Evolutionary conservation across 1,140 invertebrate species (phyloP).

Genomic region (Lucilia sericata): DNA sequence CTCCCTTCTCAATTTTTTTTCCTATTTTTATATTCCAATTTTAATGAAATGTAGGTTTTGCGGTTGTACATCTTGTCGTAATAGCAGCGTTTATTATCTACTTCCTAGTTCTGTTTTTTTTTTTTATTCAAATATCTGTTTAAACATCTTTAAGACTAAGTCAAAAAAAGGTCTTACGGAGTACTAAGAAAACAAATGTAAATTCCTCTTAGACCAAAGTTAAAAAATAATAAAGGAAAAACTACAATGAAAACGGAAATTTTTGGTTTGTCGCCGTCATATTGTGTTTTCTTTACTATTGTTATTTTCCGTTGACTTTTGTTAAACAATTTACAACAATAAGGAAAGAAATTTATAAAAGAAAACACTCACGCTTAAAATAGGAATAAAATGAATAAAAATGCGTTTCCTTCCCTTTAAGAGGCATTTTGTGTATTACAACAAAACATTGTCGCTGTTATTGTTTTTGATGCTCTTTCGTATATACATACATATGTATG

Average conservation of each 20-base stretch:
- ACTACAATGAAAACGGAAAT: background rate
- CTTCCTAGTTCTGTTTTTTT: background rate
- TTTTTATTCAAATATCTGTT: background rate
- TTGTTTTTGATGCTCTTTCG: background rate
- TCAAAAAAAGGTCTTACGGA: background rate
- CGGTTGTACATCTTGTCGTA: conserved; percentile 18
- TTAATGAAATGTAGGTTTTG: background rate
- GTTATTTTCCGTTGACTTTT: conserved; percentile 18
- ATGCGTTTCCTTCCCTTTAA: conserved; percentile 15
- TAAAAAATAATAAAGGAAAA: background rate
- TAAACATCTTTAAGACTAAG: background rate
- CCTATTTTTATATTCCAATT: background rate
- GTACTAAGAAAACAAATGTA: background rate
- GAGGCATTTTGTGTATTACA: conserved; percentile 16
- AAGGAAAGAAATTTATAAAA: background rate
- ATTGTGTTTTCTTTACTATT: conserved; percentile 22
- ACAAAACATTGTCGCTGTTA: background rate
- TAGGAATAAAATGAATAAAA: conserved; percentile 13
- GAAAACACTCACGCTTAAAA: background rate
- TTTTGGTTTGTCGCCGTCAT: conserved; percentile 10
- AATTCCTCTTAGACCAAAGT: background rate
- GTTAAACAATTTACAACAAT: conserved; percentile 7
- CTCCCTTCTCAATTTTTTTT: background rate
- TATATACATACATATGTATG: background rate
- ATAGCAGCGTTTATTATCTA: conserved; percentile 7